A percentile compares a stretch with the other conserved stretches of the same genome.
These are phyloP conservation scores for Machimus atricapillus DNA, from an alignment of 2,888 invertebrate genomes.

Conservation along the genomic window DNA sequence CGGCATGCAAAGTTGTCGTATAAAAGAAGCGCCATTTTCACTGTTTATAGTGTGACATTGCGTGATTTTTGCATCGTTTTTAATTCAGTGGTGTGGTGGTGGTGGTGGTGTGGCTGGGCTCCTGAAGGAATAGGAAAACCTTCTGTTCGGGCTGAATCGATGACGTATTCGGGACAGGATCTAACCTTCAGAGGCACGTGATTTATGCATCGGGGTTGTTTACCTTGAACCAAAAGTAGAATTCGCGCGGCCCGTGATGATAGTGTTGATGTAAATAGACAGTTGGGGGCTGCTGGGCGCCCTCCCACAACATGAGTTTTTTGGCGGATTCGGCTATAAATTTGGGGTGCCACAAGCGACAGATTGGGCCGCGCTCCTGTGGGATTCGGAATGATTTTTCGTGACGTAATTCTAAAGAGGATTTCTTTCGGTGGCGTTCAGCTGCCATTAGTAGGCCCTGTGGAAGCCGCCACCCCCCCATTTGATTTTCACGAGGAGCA, in stretches of 20 bases:
- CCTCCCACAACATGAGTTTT: not conserved
- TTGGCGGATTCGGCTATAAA: not conserved
- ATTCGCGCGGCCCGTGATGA: not conserved
- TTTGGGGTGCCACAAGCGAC: not conserved
- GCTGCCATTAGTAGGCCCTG: not conserved
- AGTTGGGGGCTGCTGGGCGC: not conserved
- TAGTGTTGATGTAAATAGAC: conserved; percentile 11
- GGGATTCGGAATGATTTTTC: not conserved
- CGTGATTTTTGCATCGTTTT: conserved; percentile 33
- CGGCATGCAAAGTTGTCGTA: conserved; percentile 18
- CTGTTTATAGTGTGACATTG: conserved; percentile 40
- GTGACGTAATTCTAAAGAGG: not conserved
- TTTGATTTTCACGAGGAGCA: not conserved
- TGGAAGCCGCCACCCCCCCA: not conserved
- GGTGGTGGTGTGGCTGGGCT: not conserved
- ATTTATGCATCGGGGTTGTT: conserved; percentile 38
- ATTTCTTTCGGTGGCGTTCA: not conserved
- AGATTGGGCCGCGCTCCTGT: not conserved
- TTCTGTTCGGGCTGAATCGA: not conserved
- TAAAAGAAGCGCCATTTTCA: not conserved
- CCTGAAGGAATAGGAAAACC: not conserved
- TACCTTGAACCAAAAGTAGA: conserved; percentile 39
- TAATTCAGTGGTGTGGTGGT: not conserved
- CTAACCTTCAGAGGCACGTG: conserved; percentile 33
- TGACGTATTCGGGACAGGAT: conserved; percentile 1